Evolutionary conservation across 2,797 vertebrate genomes (phyloP).

Genomic region (Anabas testudineus): DNA sequence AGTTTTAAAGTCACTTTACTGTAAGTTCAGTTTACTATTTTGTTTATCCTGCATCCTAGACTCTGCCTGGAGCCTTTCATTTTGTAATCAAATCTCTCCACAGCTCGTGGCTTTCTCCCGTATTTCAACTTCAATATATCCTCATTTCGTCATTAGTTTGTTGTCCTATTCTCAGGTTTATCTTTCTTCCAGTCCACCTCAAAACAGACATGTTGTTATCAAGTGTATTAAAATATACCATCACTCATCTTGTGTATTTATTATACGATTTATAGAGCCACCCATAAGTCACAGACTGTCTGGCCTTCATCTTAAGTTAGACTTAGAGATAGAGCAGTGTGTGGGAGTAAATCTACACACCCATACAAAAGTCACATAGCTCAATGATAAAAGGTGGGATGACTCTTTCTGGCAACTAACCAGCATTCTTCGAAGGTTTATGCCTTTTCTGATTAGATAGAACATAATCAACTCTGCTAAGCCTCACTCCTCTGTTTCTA

Average conservation of each 20-base stretch:
- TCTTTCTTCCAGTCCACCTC: conserved; percentile 36
- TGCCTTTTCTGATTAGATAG: conserved; percentile 58
- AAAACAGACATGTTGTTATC: conserved; percentile 24
- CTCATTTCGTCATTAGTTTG: conserved; percentile 55
- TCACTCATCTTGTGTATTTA: conserved; percentile 33
- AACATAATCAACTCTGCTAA: conserved; percentile 5
- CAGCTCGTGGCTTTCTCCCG: conserved; percentile 46
- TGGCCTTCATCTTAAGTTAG: conserved; percentile 50
- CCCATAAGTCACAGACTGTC: conserved; percentile 45
- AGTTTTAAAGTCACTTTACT: conserved; percentile 34
- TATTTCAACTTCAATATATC: conserved; percentile 43
- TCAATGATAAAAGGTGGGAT: conserved; percentile 25
- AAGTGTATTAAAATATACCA: conserved; percentile 27
- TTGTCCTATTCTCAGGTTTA: conserved; percentile 46
- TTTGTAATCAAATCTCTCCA: conserved; percentile 65
- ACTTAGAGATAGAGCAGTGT: conserved; percentile 28
- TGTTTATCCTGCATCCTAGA: conserved; percentile 35
- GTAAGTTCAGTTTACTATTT: conserved; percentile 39
- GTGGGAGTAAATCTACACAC: conserved; percentile 45
- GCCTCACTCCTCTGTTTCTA: neutral
- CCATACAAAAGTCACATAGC: conserved; percentile 39
- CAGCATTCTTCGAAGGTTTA: conserved; percentile 28
- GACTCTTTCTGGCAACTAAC: conserved; percentile 31
- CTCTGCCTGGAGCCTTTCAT: conserved; percentile 30
- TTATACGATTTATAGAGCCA: conserved; percentile 28